These are phyloP conservation scores for Limnephilus lunatus DNA, from an alignment of 2,888 invertebrate species.

Conservation along the genomic window DNA sequence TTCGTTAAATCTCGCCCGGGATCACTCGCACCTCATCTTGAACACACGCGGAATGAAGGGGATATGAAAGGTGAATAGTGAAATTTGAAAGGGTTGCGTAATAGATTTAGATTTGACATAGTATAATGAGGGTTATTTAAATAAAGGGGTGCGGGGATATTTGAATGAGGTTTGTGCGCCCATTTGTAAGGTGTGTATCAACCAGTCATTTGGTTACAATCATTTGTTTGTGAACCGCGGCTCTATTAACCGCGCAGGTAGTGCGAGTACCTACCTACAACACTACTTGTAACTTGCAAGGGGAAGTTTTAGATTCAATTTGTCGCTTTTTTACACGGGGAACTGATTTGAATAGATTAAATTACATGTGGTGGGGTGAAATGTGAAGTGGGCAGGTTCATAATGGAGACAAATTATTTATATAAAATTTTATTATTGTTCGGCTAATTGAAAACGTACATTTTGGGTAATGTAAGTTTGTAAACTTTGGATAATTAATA, in stretches of 20 bases:
- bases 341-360: conserved; percentile 40
- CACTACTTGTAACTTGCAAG: background rate
- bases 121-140: conserved; percentile 55
- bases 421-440: background rate
- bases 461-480: background rate
- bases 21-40: conserved; percentile 42
- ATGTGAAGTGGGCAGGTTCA: background rate
- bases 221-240: conserved; percentile 36
- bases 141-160: conserved; percentile 49
- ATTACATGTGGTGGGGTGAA: background rate
- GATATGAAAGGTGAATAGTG: conserved; percentile 34
- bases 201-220: conserved; percentile 25
- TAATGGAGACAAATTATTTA: background rate
- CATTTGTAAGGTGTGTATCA: conserved; percentile 41
- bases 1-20: conserved; percentile 13
- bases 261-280: too few species aligned
- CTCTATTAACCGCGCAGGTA: conserved; percentile 31
- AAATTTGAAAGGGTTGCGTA: conserved; percentile 64
- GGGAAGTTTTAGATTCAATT: conserved; percentile 45
- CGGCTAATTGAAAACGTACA: background rate
- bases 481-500: background rate
- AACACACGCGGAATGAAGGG: conserved; percentile 46
- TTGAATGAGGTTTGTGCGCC: conserved; percentile 29
- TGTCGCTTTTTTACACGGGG: conserved; percentile 23
- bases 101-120: conserved; percentile 49